Conservation (phyloP, 2,113 vertebrate species). For the Sinocyclocheilus anshuiensis region DNA sequence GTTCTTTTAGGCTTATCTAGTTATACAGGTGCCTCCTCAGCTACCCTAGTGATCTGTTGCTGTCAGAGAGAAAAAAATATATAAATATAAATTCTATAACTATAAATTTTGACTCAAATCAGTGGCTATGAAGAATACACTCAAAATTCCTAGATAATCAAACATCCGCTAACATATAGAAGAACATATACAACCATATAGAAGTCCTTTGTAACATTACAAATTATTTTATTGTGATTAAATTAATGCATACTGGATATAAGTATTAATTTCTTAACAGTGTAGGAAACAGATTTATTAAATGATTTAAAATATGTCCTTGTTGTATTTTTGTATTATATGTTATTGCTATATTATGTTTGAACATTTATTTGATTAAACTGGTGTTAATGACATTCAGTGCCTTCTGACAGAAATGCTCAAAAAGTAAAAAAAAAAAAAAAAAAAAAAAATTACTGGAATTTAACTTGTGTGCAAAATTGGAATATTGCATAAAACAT, state of each 20-base stretch:
- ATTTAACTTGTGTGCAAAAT: too few species aligned
- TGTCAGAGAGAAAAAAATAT: neutral
- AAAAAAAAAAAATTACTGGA: too few species aligned
- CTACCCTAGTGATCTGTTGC: neutral
- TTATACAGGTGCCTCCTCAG: neutral
- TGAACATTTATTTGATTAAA: too few species aligned
- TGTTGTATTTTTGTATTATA: too few species aligned
- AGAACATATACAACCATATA: too few species aligned
- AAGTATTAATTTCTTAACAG: neutral
- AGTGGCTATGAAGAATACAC: neutral
- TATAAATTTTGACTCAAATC: neutral
- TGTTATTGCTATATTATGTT: too few species aligned
- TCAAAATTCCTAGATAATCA: neutral
- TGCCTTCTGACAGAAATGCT: too few species aligned
- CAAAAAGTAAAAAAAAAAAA: neutral
- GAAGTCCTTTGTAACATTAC: neutral
- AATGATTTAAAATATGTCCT: neutral
- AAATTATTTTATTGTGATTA: neutral
- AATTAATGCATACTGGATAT: neutral
- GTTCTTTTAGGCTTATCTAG: neutral
- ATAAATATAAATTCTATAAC: too few species aligned
- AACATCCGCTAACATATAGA: too few species aligned
- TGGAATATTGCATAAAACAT: too few species aligned
- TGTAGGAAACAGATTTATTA: neutral
- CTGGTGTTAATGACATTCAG: too few species aligned